Conservation (phyloP, 2,797 vertebrate genomes). For the Sebastes ruberrimus region DNA sequence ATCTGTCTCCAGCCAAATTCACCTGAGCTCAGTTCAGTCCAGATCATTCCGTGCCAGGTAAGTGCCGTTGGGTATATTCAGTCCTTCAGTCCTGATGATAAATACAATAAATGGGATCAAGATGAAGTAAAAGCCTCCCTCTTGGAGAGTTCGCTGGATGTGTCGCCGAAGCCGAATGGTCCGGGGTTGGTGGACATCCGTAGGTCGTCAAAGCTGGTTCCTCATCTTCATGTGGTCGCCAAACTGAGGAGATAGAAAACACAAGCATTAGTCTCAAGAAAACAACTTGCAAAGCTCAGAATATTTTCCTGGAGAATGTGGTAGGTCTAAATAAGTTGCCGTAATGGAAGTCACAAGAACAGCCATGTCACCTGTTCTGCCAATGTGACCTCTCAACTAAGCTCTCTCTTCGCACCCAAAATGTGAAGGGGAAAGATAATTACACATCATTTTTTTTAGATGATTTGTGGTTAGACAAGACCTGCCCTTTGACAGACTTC, state of each 20-base stretch:
- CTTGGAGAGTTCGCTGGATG: conserved; percentile 20
- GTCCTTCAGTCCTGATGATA: conserved; percentile 22
- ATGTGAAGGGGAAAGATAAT: neutral
- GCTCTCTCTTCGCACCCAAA: neutral
- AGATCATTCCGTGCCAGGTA: conserved; percentile 43
- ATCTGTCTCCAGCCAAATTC: conserved; percentile 25
- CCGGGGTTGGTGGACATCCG: conserved; percentile 34
- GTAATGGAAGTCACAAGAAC: neutral
- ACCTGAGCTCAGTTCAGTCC: conserved; percentile 33
- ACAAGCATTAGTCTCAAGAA: conserved; percentile 11
- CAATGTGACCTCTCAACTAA: neutral
- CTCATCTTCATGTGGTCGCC: conserved; percentile 56
- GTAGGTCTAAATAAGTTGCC: neutral
- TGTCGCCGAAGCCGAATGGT: conserved; percentile 22
- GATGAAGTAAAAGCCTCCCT: conserved; percentile 24
- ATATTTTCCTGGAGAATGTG: neutral
- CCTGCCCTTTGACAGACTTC: neutral
- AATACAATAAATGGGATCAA: conserved; percentile 2
- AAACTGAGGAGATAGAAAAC: conserved; percentile 55
- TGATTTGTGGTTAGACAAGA: neutral
- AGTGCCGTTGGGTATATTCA: conserved; percentile 15
- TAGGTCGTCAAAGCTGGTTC: conserved; percentile 53
- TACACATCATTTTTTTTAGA: neutral
- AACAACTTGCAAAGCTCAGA: neutral
- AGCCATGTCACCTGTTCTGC: neutral